Evolutionary conservation across 2,797 vertebrate genomes (phyloP).

Genomic region (Mormyrops boulengeri): DNA sequence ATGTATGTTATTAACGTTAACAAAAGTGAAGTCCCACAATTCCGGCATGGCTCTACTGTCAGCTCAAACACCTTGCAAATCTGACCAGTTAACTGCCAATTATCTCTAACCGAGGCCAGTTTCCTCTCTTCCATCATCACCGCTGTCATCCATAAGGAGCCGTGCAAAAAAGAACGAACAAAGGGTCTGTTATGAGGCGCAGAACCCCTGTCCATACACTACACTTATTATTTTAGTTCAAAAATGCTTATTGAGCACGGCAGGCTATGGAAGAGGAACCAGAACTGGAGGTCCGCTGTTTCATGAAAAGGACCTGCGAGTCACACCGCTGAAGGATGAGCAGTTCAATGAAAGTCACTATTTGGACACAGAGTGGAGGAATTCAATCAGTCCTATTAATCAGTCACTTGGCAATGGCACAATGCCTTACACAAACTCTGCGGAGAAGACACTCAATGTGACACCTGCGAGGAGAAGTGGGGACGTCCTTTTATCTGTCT

Average conservation of each 20-base stretch:
- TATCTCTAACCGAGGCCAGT: neutral
- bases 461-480: neutral
- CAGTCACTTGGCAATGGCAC: constrained; percentile 8
- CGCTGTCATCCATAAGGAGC: constrained; percentile 23
- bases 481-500: neutral
- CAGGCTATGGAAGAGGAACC: constrained; percentile 35
- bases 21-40: neutral
- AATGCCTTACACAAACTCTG: constrained; percentile 6
- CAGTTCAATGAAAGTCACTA: constrained; percentile 8
- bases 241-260: constrained; percentile 48
- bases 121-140: constrained; percentile 11
- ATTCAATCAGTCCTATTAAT: constrained; percentile 16
- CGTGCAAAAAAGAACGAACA: neutral
- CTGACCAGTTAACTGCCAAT: neutral
- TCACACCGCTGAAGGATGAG: neutral
- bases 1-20: neutral
- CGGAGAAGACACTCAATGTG: neutral
- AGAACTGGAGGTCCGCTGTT: constrained; percentile 45
- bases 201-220: constrained; percentile 40
- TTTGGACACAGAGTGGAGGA: neutral
- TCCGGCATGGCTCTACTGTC: neutral
- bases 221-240: constrained; percentile 43
- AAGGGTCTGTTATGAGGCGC: constrained; percentile 15
- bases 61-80: neutral
- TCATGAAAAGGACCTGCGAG: neutral